phyloP scores from a whole-genome alignment of 2,113 vertebrate species.

The Sinocyclocheilus anophthalmus region DNA sequence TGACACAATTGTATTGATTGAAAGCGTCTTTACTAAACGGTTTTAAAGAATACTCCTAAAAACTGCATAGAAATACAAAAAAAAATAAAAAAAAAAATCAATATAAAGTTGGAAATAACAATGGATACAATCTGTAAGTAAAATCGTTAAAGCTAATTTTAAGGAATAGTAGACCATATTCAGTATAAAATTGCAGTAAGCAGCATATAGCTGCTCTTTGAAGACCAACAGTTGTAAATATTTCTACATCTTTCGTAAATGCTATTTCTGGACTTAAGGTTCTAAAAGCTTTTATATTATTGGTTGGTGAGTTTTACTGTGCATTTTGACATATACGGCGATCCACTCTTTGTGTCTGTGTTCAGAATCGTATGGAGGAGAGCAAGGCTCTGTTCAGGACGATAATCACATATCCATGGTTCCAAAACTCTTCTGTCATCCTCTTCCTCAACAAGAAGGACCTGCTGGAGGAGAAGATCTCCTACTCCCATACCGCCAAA shows the following conservation, averaged over 20 bases:
- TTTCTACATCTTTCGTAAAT: neutral
- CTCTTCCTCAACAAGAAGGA: slow-evolving; percentile 99
- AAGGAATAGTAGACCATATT: neutral
- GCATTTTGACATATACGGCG: neutral
- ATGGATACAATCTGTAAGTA: no score
- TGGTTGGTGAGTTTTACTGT: neutral
- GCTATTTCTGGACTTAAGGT: neutral
- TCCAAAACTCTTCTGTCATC: slow-evolving; percentile 98
- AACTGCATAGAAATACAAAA: no score
- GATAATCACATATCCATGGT: slow-evolving; percentile 99
- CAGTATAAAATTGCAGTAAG: neutral
- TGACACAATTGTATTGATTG: no score
- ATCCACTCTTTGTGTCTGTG: neutral
- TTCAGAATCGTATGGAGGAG: slow-evolving; percentile 99
- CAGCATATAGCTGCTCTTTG: neutral
- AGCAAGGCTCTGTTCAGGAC: slow-evolving; percentile 98
- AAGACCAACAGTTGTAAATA: neutral
- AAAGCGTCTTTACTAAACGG: no score
- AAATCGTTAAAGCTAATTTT: no score
- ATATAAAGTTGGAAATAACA: no score
- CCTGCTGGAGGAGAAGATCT: slow-evolving; percentile 96
- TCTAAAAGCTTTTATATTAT: neutral
- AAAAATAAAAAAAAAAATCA: no score
- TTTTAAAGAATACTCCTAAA: no score
- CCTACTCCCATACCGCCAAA: slow-evolving; percentile 92